These are phyloP conservation scores for Druon quercuslanigerum DNA, from an alignment of 1,140 invertebrate species.

Conservation along the genomic window DNA sequence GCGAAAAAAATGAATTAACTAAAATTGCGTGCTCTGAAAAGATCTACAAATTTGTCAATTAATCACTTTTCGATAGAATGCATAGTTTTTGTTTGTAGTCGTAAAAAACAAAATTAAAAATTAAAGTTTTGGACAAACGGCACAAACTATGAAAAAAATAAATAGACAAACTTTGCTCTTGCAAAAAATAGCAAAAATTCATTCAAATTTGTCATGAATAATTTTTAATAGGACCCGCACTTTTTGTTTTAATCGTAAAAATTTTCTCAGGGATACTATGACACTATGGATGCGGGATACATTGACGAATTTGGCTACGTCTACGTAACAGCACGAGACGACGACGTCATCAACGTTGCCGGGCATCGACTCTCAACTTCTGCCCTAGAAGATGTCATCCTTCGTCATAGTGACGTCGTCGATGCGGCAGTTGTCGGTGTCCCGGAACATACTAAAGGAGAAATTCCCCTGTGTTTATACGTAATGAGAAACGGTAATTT, in stretches of 20 bases:
- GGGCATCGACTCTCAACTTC: conserved; percentile 92
- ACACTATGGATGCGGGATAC: conserved; percentile 96
- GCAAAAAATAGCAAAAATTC: too few relatives aligned
- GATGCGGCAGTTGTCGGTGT: conserved; percentile 93
- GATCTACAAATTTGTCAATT: too few relatives aligned
- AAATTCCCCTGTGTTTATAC: conserved; percentile 91
- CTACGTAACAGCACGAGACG: conserved; percentile 91
- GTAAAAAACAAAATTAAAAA: too few relatives aligned
- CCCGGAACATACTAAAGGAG: conserved; percentile 91
- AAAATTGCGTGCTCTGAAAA: too few relatives aligned
- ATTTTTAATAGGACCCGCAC: too few relatives aligned
- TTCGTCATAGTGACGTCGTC: conserved; percentile 87
- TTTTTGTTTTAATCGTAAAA: neutral
- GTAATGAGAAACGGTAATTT: conserved; percentile 78
- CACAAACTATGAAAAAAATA: too few relatives aligned
- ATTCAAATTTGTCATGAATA: too few relatives aligned
- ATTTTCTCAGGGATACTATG: conserved; percentile 89
- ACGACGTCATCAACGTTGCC: conserved; percentile 97
- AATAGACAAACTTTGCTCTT: too few relatives aligned
- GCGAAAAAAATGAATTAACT: too few relatives aligned
- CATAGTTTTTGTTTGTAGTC: too few relatives aligned
- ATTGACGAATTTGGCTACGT: conserved; percentile 89
- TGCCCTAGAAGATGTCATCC: conserved; percentile 91
- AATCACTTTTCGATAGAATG: too few relatives aligned
- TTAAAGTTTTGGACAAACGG: too few relatives aligned